phyloP scores from a whole-genome alignment of 1,140 invertebrate genomes.

The Eurosta solidaginis region DNA sequence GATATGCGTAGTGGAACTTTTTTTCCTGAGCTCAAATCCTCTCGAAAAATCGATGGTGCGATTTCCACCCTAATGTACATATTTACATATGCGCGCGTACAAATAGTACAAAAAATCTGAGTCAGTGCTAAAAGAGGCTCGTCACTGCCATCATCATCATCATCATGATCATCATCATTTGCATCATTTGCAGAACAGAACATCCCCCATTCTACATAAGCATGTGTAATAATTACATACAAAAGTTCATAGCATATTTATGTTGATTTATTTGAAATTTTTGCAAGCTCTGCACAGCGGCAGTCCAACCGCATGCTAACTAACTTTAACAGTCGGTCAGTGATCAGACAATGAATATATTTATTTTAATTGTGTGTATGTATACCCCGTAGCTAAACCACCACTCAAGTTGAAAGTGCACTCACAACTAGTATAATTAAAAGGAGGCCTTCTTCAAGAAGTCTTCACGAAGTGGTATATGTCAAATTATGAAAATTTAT shows the following conservation, averaged over 20 bases:
- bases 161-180: not conserved
- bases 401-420: too few relatives aligned
- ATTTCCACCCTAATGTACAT: too few relatives aligned
- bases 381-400: too few relatives aligned
- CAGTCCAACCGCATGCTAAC: not conserved
- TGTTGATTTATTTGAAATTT: not conserved
- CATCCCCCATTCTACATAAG: not conserved
- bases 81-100: not conserved
- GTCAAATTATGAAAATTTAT: too few relatives aligned
- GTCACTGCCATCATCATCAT: not conserved
- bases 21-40: too few relatives aligned
- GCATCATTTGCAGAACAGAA: not conserved
- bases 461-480: too few relatives aligned
- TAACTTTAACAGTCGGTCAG: slow-evolving; percentile 12
- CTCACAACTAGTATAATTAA: too few relatives aligned
- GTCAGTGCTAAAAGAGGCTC: slow-evolving; percentile 19
- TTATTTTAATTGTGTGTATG: too few relatives aligned
- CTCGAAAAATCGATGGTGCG: too few relatives aligned
- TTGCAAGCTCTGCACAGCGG: not conserved
- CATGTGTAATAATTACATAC: not conserved
- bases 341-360: not conserved
- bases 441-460: too few relatives aligned
- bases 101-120: not conserved
- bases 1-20: too few relatives aligned
- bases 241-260: not conserved